Evolutionary conservation across 2,888 invertebrate genomes (phyloP).

Genomic region (Hirtodrosophila histrioides): DNA sequence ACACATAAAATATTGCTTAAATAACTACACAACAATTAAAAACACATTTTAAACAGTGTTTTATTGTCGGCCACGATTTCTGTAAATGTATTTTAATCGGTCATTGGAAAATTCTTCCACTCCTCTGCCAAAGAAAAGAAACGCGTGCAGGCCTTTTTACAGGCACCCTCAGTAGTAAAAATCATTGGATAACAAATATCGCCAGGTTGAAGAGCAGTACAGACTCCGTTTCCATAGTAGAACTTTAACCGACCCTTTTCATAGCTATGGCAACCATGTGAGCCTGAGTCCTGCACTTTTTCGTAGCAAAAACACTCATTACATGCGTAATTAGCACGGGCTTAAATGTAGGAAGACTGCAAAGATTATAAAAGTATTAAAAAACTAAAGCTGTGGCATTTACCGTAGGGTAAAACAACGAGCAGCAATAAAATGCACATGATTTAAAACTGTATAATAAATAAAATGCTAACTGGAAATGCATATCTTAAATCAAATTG

Average conservation of each 20-base stretch:
- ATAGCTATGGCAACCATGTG: constrained; percentile 12
- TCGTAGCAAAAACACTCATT: constrained; percentile 38
- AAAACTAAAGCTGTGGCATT: neutral
- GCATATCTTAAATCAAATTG: neutral
- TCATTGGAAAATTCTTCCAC: constrained; percentile 6
- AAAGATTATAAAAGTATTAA: neutral
- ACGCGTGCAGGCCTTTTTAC: constrained; percentile 12
- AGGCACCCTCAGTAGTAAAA: neutral
- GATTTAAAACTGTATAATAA: neutral
- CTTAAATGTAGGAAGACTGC: neutral
- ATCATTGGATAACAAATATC: constrained; percentile 29
- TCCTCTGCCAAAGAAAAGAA: neutral
- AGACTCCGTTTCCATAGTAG: constrained; percentile 14
- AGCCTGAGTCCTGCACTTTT: neutral
- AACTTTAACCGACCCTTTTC: constrained; percentile 10
- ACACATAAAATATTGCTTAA: no score
- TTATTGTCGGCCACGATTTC: no score
- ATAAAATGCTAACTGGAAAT: neutral
- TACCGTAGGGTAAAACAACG: constrained; percentile 2
- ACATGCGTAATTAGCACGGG: neutral
- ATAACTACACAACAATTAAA: no score
- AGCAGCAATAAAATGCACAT: neutral
- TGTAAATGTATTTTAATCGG: constrained; percentile 6
- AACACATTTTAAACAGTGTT: no score
- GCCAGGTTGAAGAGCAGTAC: constrained; percentile 10